Conservation (phyloP, 2,113 vertebrate species). For the Prolemur simus region DNA sequence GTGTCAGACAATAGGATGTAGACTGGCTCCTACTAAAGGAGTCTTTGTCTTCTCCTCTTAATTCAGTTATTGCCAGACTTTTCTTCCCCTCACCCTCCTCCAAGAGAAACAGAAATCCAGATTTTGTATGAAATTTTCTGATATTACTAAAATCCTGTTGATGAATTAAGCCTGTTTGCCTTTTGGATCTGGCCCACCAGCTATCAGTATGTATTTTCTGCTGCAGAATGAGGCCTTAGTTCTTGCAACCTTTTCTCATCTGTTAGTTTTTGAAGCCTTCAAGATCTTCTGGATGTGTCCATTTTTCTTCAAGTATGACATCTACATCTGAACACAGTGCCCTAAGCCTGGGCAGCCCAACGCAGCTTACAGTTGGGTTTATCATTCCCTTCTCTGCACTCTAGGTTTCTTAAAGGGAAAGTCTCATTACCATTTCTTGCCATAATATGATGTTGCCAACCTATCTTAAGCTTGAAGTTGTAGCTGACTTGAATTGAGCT, state of each 20-base stretch:
- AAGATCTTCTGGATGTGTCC: not conserved
- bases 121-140: slow-evolving; percentile 21
- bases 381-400: not conserved
- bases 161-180: not conserved
- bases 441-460: not conserved
- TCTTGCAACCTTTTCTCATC: not conserved
- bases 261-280: not conserved
- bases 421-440: not conserved
- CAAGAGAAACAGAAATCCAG: not conserved
- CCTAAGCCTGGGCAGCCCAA: not conserved
- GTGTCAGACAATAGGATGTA: not conserved
- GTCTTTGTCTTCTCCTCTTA: not conserved
- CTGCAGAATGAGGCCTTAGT: not conserved
- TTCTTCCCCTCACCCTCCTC: no score
- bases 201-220: not conserved
- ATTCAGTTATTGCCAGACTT: not conserved
- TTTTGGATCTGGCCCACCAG: not conserved
- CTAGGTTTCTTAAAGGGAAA: not conserved
- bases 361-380: not conserved
- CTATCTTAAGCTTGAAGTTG: not conserved
- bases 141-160: not conserved
- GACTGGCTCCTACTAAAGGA: not conserved
- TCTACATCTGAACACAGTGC: not conserved
- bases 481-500: slow-evolving; percentile 12
- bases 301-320: not conserved